phyloP scores from a whole-genome alignment of 2,888 invertebrate species.

The Philaethria dido region DNA sequence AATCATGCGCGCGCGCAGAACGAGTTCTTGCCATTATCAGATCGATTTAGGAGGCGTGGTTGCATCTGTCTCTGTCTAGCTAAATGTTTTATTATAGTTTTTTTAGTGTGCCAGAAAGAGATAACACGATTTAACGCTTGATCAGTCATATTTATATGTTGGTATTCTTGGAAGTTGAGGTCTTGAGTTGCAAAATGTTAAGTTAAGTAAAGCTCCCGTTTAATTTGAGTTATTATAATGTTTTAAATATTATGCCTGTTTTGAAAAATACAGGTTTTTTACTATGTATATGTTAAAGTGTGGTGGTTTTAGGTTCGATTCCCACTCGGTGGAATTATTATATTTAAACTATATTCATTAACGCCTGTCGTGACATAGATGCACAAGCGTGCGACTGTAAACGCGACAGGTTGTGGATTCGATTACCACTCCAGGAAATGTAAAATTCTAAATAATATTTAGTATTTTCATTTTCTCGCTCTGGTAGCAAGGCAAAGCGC shows the following conservation, averaged over 20 bases:
- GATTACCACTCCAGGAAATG: too few relatives aligned
- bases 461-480: too few relatives aligned
- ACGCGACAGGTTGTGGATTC: too few relatives aligned
- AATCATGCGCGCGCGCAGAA: conserved; percentile 61
- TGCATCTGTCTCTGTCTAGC: conserved; percentile 56
- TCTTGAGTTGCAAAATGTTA: conserved; percentile 33
- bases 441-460: too few relatives aligned
- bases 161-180: conserved; percentile 22
- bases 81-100: conserved; percentile 25
- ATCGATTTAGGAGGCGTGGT: conserved; percentile 76
- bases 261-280: neutral
- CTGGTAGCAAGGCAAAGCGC: too few relatives aligned
- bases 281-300: neutral
- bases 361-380: too few relatives aligned
- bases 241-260: conserved; percentile 9
- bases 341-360: too few relatives aligned
- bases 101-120: conserved; percentile 52
- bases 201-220: conserved; percentile 27
- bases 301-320: too few relatives aligned
- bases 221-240: conserved; percentile 27
- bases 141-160: conserved; percentile 57
- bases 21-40: conserved; percentile 71
- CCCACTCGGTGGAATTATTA: too few relatives aligned
- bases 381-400: too few relatives aligned
- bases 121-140: conserved; percentile 61